These are phyloP conservation scores for Nannoperca australis DNA, from an alignment of 2,797 vertebrate genomes.

Conservation along the genomic window DNA sequence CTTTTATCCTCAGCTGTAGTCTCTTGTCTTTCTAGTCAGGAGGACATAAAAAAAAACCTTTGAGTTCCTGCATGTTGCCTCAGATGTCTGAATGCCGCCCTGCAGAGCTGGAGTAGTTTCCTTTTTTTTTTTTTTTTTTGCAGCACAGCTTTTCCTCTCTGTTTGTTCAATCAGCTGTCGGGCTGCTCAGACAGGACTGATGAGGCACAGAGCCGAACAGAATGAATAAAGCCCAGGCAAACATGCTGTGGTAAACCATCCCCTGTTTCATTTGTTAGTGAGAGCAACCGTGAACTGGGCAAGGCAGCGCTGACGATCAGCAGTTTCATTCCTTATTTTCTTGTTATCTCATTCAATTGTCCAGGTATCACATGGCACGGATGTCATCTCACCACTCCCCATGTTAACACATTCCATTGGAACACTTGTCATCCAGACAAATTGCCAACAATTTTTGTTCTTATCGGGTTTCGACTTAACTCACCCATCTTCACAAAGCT, in stretches of 20 bases:
- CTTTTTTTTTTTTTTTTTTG: neutral
- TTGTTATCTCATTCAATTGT: slow-evolving; percentile 16
- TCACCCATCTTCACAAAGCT: slow-evolving; percentile 2
- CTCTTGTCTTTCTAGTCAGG: slow-evolving; percentile 1
- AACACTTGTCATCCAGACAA: neutral
- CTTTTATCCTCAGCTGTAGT: neutral
- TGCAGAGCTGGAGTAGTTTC: slow-evolving; percentile 14
- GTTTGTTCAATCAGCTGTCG: slow-evolving; percentile 64
- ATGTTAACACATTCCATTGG: neutral
- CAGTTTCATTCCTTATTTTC: neutral
- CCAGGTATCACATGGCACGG: neutral
- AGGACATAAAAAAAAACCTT: neutral
- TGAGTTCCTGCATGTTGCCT: slow-evolving; percentile 11
- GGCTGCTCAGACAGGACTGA: slow-evolving; percentile 60
- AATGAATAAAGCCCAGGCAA: slow-evolving; percentile 37
- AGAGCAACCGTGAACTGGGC: neutral
- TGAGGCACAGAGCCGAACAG: slow-evolving; percentile 34
- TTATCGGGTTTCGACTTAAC: slow-evolving; percentile 27
- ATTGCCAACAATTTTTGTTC: neutral
- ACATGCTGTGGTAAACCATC: slow-evolving; percentile 38
- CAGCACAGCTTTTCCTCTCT: slow-evolving; percentile 9
- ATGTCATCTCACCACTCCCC: slow-evolving; percentile 12
- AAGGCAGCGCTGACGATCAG: slow-evolving; percentile 7
- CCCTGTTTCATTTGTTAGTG: slow-evolving; percentile 53
- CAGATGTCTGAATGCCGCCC: slow-evolving; percentile 21